phyloP scores from a whole-genome alignment of 2,888 invertebrate species.

The Podabrus alpinus region DNA sequence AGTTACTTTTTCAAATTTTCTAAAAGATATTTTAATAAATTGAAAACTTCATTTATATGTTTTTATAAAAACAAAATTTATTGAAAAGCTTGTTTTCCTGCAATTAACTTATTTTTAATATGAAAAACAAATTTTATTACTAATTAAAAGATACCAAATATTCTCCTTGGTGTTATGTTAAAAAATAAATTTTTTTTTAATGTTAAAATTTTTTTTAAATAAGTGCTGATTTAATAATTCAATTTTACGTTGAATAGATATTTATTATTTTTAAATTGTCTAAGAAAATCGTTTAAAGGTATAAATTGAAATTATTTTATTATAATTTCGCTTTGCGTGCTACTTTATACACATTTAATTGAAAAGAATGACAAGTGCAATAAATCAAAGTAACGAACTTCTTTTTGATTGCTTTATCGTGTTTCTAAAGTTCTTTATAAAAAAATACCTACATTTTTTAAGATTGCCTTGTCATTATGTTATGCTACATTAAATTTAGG shows the following conservation, averaged over 20 bases:
- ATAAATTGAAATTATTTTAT: neutral
- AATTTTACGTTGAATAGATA: neutral
- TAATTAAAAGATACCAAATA: neutral
- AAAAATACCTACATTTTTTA: neutral
- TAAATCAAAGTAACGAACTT: neutral
- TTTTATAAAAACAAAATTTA: neutral
- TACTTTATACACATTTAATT: neutral
- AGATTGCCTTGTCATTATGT: neutral
- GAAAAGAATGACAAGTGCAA: neutral
- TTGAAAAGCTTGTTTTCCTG: neutral
- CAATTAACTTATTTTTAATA: neutral
- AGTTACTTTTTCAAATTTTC: neutral
- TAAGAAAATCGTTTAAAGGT: neutral
- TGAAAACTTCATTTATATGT: neutral
- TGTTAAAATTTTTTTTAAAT: no score
- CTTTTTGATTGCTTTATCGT: neutral
- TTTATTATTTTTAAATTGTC: neutral
- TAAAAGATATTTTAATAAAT: neutral
- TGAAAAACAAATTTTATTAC: neutral
- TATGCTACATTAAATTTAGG: neutral
- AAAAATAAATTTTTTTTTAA: no score
- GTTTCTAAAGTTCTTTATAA: neutral
- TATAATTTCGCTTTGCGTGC: neutral
- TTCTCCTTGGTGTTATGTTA: neutral
- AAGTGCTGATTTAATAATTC: neutral